phyloP scores from a whole-genome alignment of 2,888 invertebrate species.

The Netelia melanura region DNA sequence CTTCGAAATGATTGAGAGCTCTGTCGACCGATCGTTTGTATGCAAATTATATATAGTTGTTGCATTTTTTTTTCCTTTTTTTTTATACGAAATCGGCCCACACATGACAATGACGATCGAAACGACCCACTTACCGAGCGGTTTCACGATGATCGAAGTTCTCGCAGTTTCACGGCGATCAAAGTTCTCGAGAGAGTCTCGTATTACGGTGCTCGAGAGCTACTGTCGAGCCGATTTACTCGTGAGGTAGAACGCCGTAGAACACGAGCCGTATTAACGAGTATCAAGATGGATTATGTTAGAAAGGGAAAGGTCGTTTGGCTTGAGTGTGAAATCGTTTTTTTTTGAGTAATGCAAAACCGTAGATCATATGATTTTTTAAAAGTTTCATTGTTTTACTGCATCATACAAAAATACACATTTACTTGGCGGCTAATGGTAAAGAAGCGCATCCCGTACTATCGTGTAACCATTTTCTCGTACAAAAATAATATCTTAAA shows the following conservation, averaged over 20 bases:
- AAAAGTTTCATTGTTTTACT: conserved; percentile 62
- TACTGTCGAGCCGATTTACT: background rate
- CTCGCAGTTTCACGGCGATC: conserved; percentile 34
- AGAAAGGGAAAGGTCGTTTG: conserved; percentile 1
- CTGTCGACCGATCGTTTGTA: conserved; percentile 43
- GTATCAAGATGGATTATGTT: background rate
- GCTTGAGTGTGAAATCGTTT: background rate
- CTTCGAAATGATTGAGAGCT: conserved; percentile 23
- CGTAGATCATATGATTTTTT: conserved; percentile 37
- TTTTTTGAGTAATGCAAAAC: conserved; percentile 9
- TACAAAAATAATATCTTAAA: conserved; percentile 66
- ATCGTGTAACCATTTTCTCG: conserved; percentile 55
- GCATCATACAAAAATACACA: conserved; percentile 72
- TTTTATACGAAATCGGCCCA: conserved; percentile 10
- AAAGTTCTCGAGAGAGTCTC: conserved; percentile 33
- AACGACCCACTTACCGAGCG: conserved; percentile 35
- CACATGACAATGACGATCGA: conserved; percentile 35
- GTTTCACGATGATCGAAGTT: conserved; percentile 47
- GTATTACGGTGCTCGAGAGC: conserved; percentile 20
- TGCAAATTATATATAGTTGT: conserved; percentile 33
- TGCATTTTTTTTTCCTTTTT: conserved; percentile 8
- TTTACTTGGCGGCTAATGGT: conserved; percentile 63
- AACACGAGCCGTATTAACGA: background rate
- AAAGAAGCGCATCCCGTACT: conserved; percentile 51
- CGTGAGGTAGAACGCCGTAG: background rate